Percentiles rank a stretch among this genome's conserved stretches.
These are phyloP conservation scores for Menura novaehollandiae DNA, from an alignment of 2,113 vertebrate genomes.

Conservation along the genomic window DNA sequence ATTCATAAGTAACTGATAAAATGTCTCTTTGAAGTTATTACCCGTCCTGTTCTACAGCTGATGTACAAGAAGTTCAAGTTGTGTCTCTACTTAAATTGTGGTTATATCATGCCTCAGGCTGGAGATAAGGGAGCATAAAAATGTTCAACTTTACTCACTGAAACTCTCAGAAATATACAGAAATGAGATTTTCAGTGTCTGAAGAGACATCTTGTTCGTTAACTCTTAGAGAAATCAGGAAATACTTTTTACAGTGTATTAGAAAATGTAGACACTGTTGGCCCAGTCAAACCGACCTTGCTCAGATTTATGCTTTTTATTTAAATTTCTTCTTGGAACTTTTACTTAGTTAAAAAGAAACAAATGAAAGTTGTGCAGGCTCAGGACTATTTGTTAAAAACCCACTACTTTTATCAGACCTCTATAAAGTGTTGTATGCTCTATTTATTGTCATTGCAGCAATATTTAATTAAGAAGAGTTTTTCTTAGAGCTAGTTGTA, in stretches of 20 bases:
- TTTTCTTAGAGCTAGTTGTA: not conserved
- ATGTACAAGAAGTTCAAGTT: not conserved
- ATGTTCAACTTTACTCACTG: not conserved
- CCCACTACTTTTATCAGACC: not conserved
- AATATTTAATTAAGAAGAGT: not conserved
- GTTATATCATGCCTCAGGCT: not conserved
- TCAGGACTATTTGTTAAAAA: not conserved
- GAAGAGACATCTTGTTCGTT: not conserved
- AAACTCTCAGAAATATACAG: not conserved
- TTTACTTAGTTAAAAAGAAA: not conserved
- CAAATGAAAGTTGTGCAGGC: not conserved
- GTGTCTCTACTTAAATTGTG: not conserved
- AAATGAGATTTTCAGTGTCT: not conserved
- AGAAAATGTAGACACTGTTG: not conserved
- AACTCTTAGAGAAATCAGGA: not conserved
- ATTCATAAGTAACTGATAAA: not conserved
- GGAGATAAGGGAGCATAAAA: not conserved
- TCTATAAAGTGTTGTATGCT: not conserved
- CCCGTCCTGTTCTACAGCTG: not conserved
- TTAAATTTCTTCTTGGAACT: not conserved
- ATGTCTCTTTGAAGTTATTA: not conserved
- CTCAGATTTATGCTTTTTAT: not conserved
- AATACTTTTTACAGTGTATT: not conserved
- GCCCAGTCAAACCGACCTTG: not conserved
- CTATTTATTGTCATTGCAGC: not conserved